Evolutionary conservation across 2,113 vertebrate genomes (phyloP).

Genomic region (Isichthys henryi): DNA sequence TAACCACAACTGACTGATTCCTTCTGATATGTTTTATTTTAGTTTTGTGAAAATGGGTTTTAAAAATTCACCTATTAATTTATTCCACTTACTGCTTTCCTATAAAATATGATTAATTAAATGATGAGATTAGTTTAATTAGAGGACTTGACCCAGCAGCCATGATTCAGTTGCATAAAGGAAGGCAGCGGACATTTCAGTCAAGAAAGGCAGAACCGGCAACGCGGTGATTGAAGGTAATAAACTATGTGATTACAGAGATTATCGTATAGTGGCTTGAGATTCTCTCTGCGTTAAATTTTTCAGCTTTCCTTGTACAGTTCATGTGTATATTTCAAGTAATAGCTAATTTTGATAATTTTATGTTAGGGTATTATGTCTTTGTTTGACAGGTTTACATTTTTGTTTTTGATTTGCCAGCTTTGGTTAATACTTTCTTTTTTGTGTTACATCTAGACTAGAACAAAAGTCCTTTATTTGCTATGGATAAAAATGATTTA

Average conservation of each 20-base stretch:
- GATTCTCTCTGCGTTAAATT: background rate
- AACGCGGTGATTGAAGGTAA: background rate
- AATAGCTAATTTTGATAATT: background rate
- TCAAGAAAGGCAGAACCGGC: background rate
- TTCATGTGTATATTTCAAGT: background rate
- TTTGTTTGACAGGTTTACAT: background rate
- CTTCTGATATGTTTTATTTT: background rate
- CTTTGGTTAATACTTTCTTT: background rate
- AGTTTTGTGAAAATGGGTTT: background rate
- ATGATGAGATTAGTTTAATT: background rate
- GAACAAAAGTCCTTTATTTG: conserved; percentile 25
- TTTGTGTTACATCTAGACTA: conserved; percentile 6
- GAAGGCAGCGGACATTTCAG: background rate
- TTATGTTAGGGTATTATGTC: background rate
- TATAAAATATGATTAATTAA: background rate
- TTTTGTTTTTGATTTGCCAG: background rate
- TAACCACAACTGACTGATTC: background rate
- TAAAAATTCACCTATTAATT: background rate
- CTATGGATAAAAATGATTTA: conserved; percentile 36
- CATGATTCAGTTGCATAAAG: background rate
- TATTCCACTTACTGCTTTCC: background rate
- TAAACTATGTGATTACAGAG: background rate
- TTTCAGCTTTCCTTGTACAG: background rate
- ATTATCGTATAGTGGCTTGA: background rate
- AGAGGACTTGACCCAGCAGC: background rate